These are phyloP conservation scores for Sanderia malayensis DNA, from an alignment of 30 jellyfish, hydroid and myxozoan species.

Conservation along the genomic window DNA sequence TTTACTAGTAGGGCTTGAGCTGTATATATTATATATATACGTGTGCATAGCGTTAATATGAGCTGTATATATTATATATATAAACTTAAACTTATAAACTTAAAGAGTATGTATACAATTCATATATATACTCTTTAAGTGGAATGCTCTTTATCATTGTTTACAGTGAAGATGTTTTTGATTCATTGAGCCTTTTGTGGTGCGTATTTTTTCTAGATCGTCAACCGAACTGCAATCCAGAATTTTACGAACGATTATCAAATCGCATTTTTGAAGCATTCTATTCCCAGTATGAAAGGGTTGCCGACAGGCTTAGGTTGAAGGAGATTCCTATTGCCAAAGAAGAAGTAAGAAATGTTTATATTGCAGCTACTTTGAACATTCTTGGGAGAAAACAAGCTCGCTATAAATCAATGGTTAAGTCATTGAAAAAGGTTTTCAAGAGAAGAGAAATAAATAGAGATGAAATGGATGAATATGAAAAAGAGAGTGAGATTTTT, in stretches of 20 bases:
- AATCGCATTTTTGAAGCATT: conserved; percentile 45
- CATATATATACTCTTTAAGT: too few species aligned
- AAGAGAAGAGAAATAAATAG: not conserved
- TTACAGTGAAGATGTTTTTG: too few species aligned
- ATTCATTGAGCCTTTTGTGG: too few species aligned
- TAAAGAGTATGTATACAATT: too few species aligned
- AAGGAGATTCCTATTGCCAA: conserved; percentile 4
- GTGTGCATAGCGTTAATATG: too few species aligned
- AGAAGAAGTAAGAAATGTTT: conserved; percentile 7
- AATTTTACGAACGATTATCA: conserved; percentile 19
- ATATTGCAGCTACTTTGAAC: conserved; percentile 29
- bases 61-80: too few species aligned
- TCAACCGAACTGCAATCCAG: conserved; percentile 30
- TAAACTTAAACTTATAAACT: too few species aligned
- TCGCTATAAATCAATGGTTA: conserved; percentile 13
- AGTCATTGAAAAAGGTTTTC: not conserved
- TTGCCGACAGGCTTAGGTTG: conserved; percentile 13
- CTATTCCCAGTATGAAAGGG: conserved; percentile 36
- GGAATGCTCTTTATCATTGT: too few species aligned
- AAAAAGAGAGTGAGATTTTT: not conserved
- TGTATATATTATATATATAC: too few species aligned
- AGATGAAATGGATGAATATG: not conserved
- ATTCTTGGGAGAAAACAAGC: conserved; percentile 9
- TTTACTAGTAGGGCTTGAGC: too few species aligned
- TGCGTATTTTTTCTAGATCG: conserved; percentile 43